phyloP scores from a whole-genome alignment of 2,113 vertebrate species.

The Pseudonaja textilis region DNA sequence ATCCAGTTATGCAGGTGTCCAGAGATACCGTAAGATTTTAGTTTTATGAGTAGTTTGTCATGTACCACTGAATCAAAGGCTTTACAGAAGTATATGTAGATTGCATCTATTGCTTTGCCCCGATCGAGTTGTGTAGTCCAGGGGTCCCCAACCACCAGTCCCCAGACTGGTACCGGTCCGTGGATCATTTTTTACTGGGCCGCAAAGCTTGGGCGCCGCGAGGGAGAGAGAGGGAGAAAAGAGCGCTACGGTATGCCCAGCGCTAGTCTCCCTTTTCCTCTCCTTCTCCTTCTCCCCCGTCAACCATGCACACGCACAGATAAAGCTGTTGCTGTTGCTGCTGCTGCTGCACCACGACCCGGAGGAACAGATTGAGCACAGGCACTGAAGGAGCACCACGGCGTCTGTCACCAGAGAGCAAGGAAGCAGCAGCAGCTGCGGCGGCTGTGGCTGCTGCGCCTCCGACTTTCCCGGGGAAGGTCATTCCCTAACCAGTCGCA shows the following conservation, averaged over 20 bases:
- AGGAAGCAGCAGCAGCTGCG: not conserved
- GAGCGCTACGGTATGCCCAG: conserved; percentile 17
- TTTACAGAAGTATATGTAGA: too few species aligned
- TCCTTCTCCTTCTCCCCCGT: not conserved
- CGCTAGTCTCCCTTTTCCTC: not conserved
- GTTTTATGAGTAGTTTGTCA: too few species aligned
- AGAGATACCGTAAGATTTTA: too few species aligned
- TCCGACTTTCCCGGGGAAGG: conserved; percentile 17
- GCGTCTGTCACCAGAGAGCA: not conserved
- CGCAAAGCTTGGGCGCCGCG: too few species aligned
- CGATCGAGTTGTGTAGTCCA: too few species aligned
- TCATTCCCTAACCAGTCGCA: not conserved
- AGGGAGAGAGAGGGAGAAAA: not conserved
- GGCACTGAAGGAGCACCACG: too few species aligned
- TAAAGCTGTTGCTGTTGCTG: not conserved
- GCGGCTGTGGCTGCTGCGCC: not conserved
- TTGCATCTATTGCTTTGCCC: too few species aligned
- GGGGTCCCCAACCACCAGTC: too few species aligned
- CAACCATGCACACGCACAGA: not conserved
- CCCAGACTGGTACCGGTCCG: too few species aligned
- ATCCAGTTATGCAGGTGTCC: too few species aligned
- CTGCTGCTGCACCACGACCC: not conserved
- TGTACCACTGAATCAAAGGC: too few species aligned
- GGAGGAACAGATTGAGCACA: not conserved
- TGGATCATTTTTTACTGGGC: too few species aligned